Conservation (phyloP, 2,888 invertebrate species). For the Rotaria socialis region DNA sequence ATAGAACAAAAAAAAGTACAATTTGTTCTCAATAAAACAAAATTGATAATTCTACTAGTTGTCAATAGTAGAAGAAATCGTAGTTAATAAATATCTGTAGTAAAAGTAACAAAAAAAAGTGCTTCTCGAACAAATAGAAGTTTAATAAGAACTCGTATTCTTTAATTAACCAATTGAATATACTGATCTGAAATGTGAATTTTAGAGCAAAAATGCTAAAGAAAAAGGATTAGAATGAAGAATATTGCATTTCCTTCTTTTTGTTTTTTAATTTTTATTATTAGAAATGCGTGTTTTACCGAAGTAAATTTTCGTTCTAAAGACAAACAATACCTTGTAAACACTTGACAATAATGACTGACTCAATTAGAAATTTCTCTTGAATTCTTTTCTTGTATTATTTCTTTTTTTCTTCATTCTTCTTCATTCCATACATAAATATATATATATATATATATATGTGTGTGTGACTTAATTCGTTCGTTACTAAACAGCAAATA, state of each 20-base stretch:
- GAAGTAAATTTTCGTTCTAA: not conserved
- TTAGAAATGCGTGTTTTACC: not conserved
- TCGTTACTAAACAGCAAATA: not conserved
- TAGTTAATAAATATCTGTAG: too few relatives aligned
- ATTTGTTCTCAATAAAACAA: too few relatives aligned
- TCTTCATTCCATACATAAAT: not conserved
- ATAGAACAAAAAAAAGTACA: too few relatives aligned
- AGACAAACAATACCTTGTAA: not conserved
- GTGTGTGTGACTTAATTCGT: not conserved
- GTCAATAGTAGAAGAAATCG: too few relatives aligned
- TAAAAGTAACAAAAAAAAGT: too few relatives aligned
- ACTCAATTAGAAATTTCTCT: not conserved
- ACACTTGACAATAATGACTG: not conserved
- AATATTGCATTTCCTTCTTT: not conserved
- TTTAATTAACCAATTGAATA: too few relatives aligned
- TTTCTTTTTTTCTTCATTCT: not conserved
- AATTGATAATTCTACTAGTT: too few relatives aligned
- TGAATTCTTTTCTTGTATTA: too few relatives aligned
- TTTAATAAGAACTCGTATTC: too few relatives aligned
- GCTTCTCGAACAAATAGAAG: too few relatives aligned
- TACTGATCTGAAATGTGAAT: too few relatives aligned
- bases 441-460: not conserved
- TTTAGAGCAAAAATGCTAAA: not conserved
- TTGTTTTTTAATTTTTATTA: not conserved
- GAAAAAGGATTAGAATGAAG: not conserved